Base-by-base conservation (phyloP, 2,113 vertebrate genomes). In the Etia nguti region DNA sequence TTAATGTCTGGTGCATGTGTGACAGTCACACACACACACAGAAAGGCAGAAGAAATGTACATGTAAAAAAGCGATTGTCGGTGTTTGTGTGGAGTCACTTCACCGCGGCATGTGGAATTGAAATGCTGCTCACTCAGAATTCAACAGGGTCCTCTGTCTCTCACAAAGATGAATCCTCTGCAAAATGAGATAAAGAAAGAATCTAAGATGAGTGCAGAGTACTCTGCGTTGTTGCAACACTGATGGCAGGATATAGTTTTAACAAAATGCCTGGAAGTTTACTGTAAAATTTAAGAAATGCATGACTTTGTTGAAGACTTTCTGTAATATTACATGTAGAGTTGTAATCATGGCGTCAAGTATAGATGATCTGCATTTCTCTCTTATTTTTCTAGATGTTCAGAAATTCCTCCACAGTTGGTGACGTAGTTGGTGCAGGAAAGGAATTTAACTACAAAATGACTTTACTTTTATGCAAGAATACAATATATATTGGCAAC, bases 61-160 rank as follows among this genome's bases (percentile, higher is more conserved):
- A 59, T 22, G 8, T 68, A 9, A 79, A 82, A 31, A 82, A 34
- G 13, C 81, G 20, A 79, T 62, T 56, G 24, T 73, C 8, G 2
- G 16, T 70, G 80, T 90, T 79, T 52, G 59, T 91, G 83, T 84
- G 87, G 48, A 79, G 62, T 88, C 36, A 60, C 38, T 81, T 85
- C 57, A 83, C 59, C 59, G 82, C 55, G 57, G 87, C 60, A 62
- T 70, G n/a, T 80, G 31, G 34, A 89, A 90, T 90, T 89, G 88
- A 92, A 89, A 91, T 89, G 81, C 92, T 82, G 82, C 86, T 90
- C 82, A 90, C 86, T 86, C 90, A 88, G 88, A 90, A 88, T 83
- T 89, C 81, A 87, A 75, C 79, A 5, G 43, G 54, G 65, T 87
- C 90, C 82, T 85, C 65, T 84, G 80, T 82, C 81, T 41, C 43